Evolutionary conservation across 2,113 vertebrate genomes (phyloP).

Genomic region (Gasterosteus aculeatus): DNA sequence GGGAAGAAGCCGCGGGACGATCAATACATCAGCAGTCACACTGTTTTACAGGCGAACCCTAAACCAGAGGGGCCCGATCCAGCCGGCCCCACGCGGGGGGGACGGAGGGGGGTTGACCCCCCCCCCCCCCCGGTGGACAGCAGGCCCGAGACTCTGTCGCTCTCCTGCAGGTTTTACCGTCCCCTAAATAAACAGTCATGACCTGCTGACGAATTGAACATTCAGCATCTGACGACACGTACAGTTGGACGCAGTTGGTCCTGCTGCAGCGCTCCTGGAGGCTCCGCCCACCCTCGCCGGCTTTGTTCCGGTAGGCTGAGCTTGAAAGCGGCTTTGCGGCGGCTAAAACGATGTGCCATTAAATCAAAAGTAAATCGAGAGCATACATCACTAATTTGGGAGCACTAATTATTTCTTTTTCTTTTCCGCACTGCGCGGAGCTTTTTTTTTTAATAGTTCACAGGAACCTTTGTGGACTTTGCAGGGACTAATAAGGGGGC

Average conservation of each 20-base stretch:
- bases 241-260: too few species aligned
- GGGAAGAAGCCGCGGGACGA: not conserved
- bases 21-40: not conserved
- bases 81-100: too few species aligned
- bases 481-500: constrained; percentile 9
- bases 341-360: not conserved
- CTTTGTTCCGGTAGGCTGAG: not conserved
- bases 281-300: not conserved
- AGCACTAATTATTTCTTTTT: not conserved
- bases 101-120: too few species aligned
- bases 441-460: constrained; percentile 61
- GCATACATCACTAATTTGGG: not conserved
- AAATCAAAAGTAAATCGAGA: not conserved
- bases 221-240: too few species aligned
- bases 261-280: too few species aligned
- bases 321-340: not conserved
- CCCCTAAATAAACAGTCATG: too few species aligned
- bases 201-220: too few species aligned
- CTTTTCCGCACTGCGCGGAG: not conserved
- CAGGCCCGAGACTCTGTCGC: too few species aligned
- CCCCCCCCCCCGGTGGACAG: too few species aligned
- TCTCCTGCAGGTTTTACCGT: too few species aligned
- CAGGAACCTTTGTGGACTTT: constrained; percentile 39
- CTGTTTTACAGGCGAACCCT: not conserved
- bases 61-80: not conserved